These are phyloP conservation scores for Liopterus haemorrhoidalis DNA, from an alignment of 2,888 invertebrate genomes.

Conservation along the genomic window DNA sequence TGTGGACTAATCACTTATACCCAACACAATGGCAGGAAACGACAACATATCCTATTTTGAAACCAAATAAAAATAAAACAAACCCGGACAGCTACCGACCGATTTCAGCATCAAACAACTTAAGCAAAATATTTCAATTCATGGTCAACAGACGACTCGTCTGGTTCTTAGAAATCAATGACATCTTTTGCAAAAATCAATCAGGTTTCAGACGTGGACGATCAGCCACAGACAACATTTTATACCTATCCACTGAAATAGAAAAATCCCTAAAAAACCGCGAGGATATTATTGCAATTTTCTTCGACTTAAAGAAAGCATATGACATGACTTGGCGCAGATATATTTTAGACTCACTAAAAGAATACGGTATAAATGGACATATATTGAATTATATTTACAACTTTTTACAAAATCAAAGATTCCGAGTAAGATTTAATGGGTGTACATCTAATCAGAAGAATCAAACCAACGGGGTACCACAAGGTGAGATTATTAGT, in stretches of 20 bases:
- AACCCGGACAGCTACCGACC: background rate
- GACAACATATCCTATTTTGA: background rate
- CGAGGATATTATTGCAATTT: background rate
- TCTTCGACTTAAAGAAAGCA: constrained; percentile 1
- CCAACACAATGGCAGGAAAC: background rate
- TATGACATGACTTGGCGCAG: background rate
- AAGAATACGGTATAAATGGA: too few relatives aligned
- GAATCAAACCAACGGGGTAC: too few relatives aligned
- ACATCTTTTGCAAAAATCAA: too few relatives aligned
- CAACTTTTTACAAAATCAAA: too few relatives aligned
- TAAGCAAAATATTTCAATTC: background rate
- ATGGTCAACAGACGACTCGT: background rate
- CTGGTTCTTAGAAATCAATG: constrained; percentile 4
- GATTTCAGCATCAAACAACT: background rate
- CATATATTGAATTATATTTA: too few relatives aligned
- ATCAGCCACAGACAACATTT: background rate
- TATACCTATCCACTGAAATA: background rate
- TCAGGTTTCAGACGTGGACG: background rate
- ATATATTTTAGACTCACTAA: background rate
- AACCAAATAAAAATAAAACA: constrained; percentile 8
- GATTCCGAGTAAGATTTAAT: too few relatives aligned
- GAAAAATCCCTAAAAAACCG: background rate
- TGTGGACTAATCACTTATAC: background rate
- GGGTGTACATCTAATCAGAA: too few relatives aligned
- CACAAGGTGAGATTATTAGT: too few relatives aligned